A percentile compares a stretch with the other conserved stretches of the same genome.
phyloP scores from a whole-genome alignment of 2,888 invertebrate genomes.

The Syritta pipiens region DNA sequence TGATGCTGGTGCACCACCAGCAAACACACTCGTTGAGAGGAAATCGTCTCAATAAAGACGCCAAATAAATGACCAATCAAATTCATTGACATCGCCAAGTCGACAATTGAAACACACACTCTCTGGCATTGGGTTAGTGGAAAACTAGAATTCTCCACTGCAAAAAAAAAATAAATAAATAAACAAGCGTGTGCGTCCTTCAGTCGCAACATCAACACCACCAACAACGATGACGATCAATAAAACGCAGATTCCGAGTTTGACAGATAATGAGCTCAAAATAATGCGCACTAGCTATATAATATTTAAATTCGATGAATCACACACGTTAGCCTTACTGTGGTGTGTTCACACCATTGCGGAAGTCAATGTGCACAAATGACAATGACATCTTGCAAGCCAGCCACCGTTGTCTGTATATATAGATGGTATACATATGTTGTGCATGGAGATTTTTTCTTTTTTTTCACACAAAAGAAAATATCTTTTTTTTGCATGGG shows the following conservation, averaged over 20 bases:
- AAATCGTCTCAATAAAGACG: neutral
- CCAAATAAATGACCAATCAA: slow-evolving; percentile 2
- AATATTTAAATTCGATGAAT: slow-evolving; percentile 60
- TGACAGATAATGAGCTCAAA: slow-evolving; percentile 56
- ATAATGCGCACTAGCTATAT: slow-evolving; percentile 46
- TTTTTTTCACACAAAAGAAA: too few species aligned
- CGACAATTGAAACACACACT: slow-evolving; percentile 9
- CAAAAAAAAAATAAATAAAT: neutral
- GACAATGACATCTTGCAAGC: slow-evolving; percentile 60
- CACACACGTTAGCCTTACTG: slow-evolving; percentile 6
- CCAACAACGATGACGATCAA: slow-evolving; percentile 16
- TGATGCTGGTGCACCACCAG: neutral
- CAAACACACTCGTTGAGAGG: neutral
- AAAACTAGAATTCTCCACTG: slow-evolving; percentile 19
- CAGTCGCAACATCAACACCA: slow-evolving; percentile 15
- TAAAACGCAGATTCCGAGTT: slow-evolving; percentile 47
- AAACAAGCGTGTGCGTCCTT: slow-evolving; percentile 41
- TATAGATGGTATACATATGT: too few species aligned
- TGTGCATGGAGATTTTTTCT: too few species aligned
- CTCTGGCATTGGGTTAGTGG: neutral
- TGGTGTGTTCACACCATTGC: slow-evolving; percentile 38
- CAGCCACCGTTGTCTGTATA: slow-evolving; percentile 11
- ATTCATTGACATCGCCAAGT: neutral
- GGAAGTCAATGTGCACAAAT: slow-evolving; percentile 53
- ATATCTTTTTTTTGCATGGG: too few species aligned